phyloP scores from a whole-genome alignment of 2,888 invertebrate genomes.

The Oscheius myriophilus region DNA sequence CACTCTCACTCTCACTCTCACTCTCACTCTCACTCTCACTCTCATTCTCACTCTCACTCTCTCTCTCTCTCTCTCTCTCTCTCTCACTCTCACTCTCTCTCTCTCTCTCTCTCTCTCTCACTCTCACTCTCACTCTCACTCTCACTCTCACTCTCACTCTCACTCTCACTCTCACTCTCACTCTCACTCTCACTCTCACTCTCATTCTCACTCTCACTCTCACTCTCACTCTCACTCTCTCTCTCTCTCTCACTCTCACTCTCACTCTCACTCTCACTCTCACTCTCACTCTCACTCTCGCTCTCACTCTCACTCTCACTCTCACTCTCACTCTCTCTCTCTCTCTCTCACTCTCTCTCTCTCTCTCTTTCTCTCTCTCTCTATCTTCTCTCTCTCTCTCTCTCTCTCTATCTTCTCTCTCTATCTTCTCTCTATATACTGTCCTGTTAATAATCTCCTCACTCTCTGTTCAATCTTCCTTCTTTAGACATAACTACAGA shows the following conservation, averaged over 20 bases:
- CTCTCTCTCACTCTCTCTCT: background rate
- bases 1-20: background rate
- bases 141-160: background rate
- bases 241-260: background rate
- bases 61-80: background rate
- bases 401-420: too few species aligned
- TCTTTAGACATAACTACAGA: slow-evolving; percentile 33
- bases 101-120: background rate
- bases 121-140: background rate
- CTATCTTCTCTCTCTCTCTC: background rate
- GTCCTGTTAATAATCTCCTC: background rate
- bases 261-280: background rate
- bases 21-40: background rate
- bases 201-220: background rate
- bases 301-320: background rate
- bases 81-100: background rate
- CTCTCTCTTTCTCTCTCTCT: background rate
- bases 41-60: background rate
- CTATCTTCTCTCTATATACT: background rate
- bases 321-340: background rate
- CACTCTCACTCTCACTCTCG: background rate
- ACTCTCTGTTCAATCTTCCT: too few species aligned
- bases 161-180: background rate
- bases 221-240: background rate
- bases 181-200: background rate